Evolutionary conservation across 1,140 invertebrate species (phyloP).

Genomic region (Pseudomyrmex pallidus): DNA sequence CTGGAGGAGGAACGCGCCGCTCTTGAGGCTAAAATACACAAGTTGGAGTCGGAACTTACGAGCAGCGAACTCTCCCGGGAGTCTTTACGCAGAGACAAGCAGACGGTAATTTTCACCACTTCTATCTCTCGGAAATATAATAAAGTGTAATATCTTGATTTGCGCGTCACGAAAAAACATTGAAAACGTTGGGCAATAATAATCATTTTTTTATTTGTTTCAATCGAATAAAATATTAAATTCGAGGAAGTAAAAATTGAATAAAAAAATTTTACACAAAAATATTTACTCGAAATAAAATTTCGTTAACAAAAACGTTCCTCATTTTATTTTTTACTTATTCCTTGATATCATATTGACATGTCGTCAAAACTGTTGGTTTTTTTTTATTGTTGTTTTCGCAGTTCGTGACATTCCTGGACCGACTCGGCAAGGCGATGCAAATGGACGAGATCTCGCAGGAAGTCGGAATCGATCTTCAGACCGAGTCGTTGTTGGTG

Average conservation of each 20-base stretch:
- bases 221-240: conserved; percentile 19
- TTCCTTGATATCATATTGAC: conserved; percentile 76
- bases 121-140: conserved; percentile 10
- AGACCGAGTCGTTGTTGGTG: conserved; percentile 91
- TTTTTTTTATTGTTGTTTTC: conserved; percentile 32
- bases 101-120: conserved; percentile 84
- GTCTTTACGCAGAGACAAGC: conserved; percentile 89
- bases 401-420: conserved; percentile 90
- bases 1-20: conserved; percentile 90
- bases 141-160: conserved; percentile 8
- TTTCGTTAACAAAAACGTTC: conserved; percentile 88
- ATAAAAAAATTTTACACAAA: too few relatives aligned
- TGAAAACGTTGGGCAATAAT: neutral
- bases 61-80: conserved; percentile 88
- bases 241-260: neutral
- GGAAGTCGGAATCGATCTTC: conserved; percentile 91
- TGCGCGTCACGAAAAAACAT: neutral
- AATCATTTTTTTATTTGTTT: neutral
- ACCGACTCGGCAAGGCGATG: conserved; percentile 89
- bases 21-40: conserved; percentile 89
- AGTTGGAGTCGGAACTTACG: conserved; percentile 90
- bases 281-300: neutral
- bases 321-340: neutral
- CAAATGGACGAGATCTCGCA: conserved; percentile 92
- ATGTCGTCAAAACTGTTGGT: neutral